These are phyloP conservation scores for Tetanocera ferruginea DNA, from an alignment of 2,888 invertebrate species.

Conservation along the genomic window DNA sequence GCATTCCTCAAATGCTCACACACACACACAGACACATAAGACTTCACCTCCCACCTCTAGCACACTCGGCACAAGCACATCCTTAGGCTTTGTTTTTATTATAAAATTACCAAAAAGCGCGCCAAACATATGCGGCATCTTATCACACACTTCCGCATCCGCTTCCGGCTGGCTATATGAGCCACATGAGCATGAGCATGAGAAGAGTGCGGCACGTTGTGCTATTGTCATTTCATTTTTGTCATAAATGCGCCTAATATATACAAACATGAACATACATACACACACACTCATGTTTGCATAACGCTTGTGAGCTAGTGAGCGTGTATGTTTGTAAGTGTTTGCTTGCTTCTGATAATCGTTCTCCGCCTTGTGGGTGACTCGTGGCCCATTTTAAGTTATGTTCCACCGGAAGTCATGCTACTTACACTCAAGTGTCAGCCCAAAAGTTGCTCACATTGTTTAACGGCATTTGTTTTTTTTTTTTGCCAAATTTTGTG, in stretches of 20 bases:
- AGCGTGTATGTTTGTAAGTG: no score
- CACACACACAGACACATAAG: not conserved
- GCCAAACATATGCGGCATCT: slow-evolving; percentile 25
- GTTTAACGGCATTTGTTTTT: not conserved
- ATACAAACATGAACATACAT: not conserved
- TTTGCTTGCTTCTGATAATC: not conserved
- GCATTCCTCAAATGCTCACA: not conserved
- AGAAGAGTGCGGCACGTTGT: not conserved
- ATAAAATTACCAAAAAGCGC: not conserved
- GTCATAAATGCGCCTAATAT: slow-evolving; percentile 57
- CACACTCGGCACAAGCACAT: not conserved
- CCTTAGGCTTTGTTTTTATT: not conserved
- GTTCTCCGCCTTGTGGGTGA: not conserved
- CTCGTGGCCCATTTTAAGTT: not conserved
- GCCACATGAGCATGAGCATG: not conserved
- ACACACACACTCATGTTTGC: not conserved
- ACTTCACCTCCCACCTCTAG: not conserved
- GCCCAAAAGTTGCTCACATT: no score
- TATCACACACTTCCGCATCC: slow-evolving; percentile 39
- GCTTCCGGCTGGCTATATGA: slow-evolving; percentile 32
- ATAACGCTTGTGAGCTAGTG: not conserved
- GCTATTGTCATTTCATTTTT: slow-evolving; percentile 63
- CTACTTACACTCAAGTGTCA: not conserved
- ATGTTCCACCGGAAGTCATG: not conserved
- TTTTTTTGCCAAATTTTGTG: not conserved